Evolutionary conservation across 1,140 invertebrate species (phyloP).

Genomic region (Trachymyrmex cornetzi): DNA sequence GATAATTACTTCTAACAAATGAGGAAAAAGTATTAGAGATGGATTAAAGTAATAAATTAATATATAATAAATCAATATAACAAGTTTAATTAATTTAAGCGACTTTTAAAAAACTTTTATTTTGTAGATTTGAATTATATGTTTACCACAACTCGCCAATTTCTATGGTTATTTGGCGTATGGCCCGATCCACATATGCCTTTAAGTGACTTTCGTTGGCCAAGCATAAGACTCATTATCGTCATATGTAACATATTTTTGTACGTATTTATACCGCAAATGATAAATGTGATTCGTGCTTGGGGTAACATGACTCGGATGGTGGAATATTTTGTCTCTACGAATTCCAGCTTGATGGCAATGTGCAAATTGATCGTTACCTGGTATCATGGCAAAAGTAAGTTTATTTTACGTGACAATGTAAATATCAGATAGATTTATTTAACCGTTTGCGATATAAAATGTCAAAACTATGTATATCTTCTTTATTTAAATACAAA

Average conservation of each 20-base stretch:
- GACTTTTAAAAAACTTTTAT: neutral
- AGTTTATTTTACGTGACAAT: neutral
- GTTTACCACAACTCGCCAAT: neutral
- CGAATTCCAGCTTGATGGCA: conserved; percentile 7
- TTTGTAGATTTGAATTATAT: conserved; percentile 24
- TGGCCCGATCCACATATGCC: conserved; percentile 2
- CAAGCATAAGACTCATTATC: neutral
- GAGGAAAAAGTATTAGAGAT: neutral
- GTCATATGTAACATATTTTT: neutral
- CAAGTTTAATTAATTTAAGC: neutral
- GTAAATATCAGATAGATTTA: neutral
- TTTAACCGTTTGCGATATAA: neutral
- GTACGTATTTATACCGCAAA: neutral
- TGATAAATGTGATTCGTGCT: neutral
- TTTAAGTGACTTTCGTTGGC: neutral
- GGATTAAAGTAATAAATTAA: neutral
- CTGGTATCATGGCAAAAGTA: conserved; percentile 18
- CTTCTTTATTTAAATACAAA: too few relatives aligned
- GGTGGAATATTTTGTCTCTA: neutral
- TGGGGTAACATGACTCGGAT: neutral
- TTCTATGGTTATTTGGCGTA: conserved; percentile 19
- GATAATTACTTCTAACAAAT: neutral
- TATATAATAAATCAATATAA: neutral
- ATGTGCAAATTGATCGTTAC: neutral
- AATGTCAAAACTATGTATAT: neutral